Evolutionary conservation across 2,797 vertebrate species (phyloP), one percentile per base, ranked within the genome.

Genomic region (Tinamus major): DNA sequence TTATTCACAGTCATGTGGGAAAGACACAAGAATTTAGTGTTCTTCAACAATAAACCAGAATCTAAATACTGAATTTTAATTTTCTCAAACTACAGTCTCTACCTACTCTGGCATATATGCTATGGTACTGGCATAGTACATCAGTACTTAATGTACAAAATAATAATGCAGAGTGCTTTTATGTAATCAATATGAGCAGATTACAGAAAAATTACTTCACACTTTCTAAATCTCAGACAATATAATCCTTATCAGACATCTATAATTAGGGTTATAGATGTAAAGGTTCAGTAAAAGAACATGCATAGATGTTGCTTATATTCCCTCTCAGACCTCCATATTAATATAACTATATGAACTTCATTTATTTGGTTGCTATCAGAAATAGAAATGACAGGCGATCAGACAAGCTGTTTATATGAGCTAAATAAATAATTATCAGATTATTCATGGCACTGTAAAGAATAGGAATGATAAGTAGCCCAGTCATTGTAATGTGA

Each of bases 351-450:
- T 59, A 61, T 68, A 61, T 2, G 1, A 77, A 51, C 33, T 26
- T 82, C 23, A 67, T 67, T 93, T 93, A 74, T 94, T 91, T 51
- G 41, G 63, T 79, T 91, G 41, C 49, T 95, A 82, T 58, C 56
- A 65, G 56, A 94, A 95, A 90, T 58, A 90, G 79, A 82, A 84
- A 91, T 92, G 79, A 84, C 91, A 92, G 62, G n/a, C 93, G 42
- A 94, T 77, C 70, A 91, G 91, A 88, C 88, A 95, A 92, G 75
- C 68, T 95, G 83, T 96, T 95, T 94, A 85, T 86, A 70, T 75
- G 29, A 9, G 75, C 79, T 92, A 88, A 85, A 88, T 56, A 96
- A 95, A 95, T 91, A 86, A 92, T 90, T 93, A 81, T 88, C 79
- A 88, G 85, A 92, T 95, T 95, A 94, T 95, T 95, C 59, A 67